These are phyloP conservation scores for Coptotermes formosanus DNA, from an alignment of 1,140 invertebrate genomes.

Conservation along the genomic window DNA sequence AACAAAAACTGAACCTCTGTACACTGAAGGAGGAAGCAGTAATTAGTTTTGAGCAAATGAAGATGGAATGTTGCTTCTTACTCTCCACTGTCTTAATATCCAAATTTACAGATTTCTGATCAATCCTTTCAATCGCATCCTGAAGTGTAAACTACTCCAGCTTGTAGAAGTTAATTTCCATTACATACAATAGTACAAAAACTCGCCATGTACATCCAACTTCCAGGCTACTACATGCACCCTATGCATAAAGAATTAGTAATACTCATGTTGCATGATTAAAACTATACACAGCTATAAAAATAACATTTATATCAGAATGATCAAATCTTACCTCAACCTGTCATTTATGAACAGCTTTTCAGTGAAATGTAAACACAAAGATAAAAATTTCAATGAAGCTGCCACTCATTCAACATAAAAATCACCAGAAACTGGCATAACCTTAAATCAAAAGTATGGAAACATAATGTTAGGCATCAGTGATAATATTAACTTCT, in stretches of 20 bases:
- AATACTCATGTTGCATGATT: not conserved
- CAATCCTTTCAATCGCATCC: not conserved
- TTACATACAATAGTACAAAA: conserved; percentile 5
- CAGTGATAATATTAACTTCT: not conserved
- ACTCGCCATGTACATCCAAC: not conserved
- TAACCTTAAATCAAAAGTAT: not conserved
- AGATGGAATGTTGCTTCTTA: conserved; percentile 12
- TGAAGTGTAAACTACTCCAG: not conserved
- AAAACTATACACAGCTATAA: conserved; percentile 9
- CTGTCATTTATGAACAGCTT: not conserved
- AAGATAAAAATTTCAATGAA: not conserved
- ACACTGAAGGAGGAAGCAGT: not conserved
- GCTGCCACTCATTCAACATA: not conserved
- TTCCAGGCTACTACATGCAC: not conserved
- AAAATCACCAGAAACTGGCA: not conserved
- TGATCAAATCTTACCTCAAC: not conserved
- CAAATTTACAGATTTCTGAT: not conserved
- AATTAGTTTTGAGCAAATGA: conserved; percentile 7
- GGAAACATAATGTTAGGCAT: not conserved
- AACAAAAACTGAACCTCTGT: not conserved
- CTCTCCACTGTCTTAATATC: not conserved
- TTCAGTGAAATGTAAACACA: not conserved
- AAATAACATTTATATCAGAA: not conserved
- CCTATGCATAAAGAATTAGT: not conserved
- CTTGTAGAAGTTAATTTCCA: conserved; percentile 12